These are phyloP conservation scores for Heterodera carotae DNA, from an alignment of 1,140 invertebrate genomes.

Conservation along the genomic window DNA sequence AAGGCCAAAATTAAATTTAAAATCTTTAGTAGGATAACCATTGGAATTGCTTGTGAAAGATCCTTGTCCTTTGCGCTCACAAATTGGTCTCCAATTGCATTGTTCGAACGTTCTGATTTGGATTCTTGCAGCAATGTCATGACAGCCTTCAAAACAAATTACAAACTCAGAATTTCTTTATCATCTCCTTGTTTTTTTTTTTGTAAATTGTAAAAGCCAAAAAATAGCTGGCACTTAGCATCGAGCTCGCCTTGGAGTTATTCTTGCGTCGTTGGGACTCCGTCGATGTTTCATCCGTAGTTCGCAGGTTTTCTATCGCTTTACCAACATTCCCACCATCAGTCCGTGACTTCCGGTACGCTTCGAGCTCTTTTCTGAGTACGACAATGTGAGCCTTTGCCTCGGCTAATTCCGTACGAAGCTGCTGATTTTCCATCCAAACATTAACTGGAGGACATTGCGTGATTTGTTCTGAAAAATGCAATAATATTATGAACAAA, in stretches of 20 bases:
- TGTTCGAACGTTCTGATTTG: background rate
- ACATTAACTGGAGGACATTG: background rate
- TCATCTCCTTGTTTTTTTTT: no score
- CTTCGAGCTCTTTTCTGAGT: background rate
- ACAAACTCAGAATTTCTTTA: no score
- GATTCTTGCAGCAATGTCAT: background rate
- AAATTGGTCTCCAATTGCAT: background rate
- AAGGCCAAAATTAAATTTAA: no score
- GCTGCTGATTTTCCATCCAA: background rate
- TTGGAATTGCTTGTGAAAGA: background rate
- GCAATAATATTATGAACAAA: no score
- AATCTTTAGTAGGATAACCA: no score
- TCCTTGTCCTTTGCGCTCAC: background rate
- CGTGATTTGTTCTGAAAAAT: background rate
- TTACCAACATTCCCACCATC: background rate
- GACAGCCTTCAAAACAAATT: background rate
- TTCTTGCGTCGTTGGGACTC: background rate
- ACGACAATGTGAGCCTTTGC: background rate
- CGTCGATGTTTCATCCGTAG: background rate
- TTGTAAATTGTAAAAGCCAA: no score
- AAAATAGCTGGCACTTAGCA: no score
- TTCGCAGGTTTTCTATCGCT: background rate
- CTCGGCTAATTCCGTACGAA: background rate
- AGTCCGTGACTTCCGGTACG: background rate
- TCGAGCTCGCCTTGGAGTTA: background rate